Base-by-base conservation (phyloP, 2,888 invertebrate genomes). In the Nemapogon koenigi region DNA sequence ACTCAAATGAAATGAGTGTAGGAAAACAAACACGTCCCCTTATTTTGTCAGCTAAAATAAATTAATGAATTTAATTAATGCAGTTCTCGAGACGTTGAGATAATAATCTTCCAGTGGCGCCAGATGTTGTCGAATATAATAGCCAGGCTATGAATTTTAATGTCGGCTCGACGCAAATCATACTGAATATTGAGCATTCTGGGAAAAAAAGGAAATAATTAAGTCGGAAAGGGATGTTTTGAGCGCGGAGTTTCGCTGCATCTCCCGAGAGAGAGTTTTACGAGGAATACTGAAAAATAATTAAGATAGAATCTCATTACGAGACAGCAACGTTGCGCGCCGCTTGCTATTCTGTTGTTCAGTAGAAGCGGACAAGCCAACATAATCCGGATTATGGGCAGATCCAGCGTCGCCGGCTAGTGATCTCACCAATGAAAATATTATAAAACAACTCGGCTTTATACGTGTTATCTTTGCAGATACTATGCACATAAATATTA, bases 71-170 rank as follows among this genome's bases (percentile, higher is more conserved):
- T 33, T 33, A 33, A 33, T 33, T 33, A 33, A 19, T 33, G 33
- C 33, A 33, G 49, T 59, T 59, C 57, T 40, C 57, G 53, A 57
- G 57, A 64, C 57, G 61, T 64, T 53, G 48, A 62, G 62, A 63
- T 62, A 59, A 65, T 64, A 67, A 62, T 59, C 57, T 58, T 56
- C 51, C 56, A 54, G 59, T 52, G 53, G 63, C 63, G 63, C 62
- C 73, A 72, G 71, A 67, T 75, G 72, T 64, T 70, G 66, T 66
- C 61, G 62, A 62, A 61, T 61, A 58, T 68, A 63, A 71, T 64
- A 62, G 65, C 63, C 49, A 51, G 62, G 65, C 64, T 68, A 70
- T 75, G 71, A 75, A 73, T 73, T 71, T 69, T 67, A 69, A 71
- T 68, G 60, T 61, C 59, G 58, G 50, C 62, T 60, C 59, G 48